Base-by-base conservation (phyloP, 2,888 invertebrate genomes). In the Euphydryas editha region DNA sequence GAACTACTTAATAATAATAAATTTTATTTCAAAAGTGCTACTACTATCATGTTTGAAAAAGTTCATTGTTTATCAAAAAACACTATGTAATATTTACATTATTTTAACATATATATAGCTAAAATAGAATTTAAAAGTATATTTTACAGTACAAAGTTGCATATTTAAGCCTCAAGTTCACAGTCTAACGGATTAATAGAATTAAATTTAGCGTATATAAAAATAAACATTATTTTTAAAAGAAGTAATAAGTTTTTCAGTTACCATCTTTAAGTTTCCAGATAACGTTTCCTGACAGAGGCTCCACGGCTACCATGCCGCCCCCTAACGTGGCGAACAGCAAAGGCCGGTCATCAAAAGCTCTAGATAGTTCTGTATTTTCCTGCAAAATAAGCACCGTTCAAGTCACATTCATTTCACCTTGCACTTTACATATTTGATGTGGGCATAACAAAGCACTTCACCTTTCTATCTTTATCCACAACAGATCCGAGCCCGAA, bases 301-400 rank as follows among this genome's bases (percentile, higher is more conserved):
- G 96, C 80, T 98, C 97, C 57, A 99, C 94, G n/a, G 98, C 99
- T 74, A 97, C 95, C 81, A 99, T 95, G 72, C 96, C 96, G 74
- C 99, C 99, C 82, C 98, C 98, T 76, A 99, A 94, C 56, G 99
- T 99, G 54, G 98, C 98, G 81, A 99, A 96, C 71, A 99, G 94
- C 75, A 99, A 88, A 51, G 97, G 93, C 73, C 96, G 94, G 80
- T 96, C 96, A 82, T 96, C 95, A 55, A 88, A 80, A 76, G 95
- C 95, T 70, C 95, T 93, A 54, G 95, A 95, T 76, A 96, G 81
- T 78, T 95, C 96, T 6, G 95, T 95, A 78, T 87, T 94, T 74
- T 92, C 93, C 93, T 93, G 83, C 57, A 88, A 86, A 78, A 81
- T 76, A 70, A 68, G 74, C 69, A 72, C 55, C 56, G 59, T 72